phyloP scores from a whole-genome alignment of 2,797 vertebrate species.

The Gymnothorax javanicus region DNA sequence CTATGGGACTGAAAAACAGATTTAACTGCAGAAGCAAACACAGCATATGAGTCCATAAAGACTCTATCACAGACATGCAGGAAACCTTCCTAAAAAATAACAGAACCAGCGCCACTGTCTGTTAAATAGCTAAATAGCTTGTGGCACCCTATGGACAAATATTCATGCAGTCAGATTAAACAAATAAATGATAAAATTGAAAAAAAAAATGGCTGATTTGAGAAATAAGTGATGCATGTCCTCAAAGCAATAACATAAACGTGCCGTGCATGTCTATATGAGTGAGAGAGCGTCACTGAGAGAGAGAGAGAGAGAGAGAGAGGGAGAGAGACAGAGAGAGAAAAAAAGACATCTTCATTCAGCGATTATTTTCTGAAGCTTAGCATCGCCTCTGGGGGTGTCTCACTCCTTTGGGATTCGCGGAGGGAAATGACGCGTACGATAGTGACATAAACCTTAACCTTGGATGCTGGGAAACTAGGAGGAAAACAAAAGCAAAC shows the following conservation, averaged over 20 bases:
- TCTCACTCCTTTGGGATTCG: constrained; percentile 23
- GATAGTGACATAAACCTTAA: constrained; percentile 92
- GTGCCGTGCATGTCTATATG: background rate
- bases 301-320: too few relatives aligned
- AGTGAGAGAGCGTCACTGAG: background rate
- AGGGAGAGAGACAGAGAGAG: too few relatives aligned
- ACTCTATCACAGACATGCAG: constrained; percentile 99
- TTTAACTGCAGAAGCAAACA: constrained; percentile 93
- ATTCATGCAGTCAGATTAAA: constrained; percentile 94
- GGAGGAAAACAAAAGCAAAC: background rate
- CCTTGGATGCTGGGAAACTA: constrained; percentile 81
- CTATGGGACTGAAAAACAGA: constrained; percentile 90
- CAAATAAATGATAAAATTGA: constrained; percentile 90
- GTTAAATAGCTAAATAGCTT: constrained; percentile 98
- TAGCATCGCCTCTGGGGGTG: background rate
- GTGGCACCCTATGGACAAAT: constrained; percentile 90
- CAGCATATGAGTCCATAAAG: constrained; percentile 97
- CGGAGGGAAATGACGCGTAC: constrained; percentile 86
- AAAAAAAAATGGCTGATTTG: constrained; percentile 85
- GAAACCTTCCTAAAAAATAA: constrained; percentile 93
- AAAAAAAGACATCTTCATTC: background rate
- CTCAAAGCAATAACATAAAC: constrained; percentile 67
- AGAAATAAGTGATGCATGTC: constrained; percentile 71
- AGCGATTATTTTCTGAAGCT: background rate
- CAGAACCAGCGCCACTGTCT: constrained; percentile 97